Percentiles rank a stretch among this genome's conserved stretches.
Evolutionary conservation across 2,888 invertebrate genomes (phyloP).

Genomic region (Rhamnusium bicolor): DNA sequence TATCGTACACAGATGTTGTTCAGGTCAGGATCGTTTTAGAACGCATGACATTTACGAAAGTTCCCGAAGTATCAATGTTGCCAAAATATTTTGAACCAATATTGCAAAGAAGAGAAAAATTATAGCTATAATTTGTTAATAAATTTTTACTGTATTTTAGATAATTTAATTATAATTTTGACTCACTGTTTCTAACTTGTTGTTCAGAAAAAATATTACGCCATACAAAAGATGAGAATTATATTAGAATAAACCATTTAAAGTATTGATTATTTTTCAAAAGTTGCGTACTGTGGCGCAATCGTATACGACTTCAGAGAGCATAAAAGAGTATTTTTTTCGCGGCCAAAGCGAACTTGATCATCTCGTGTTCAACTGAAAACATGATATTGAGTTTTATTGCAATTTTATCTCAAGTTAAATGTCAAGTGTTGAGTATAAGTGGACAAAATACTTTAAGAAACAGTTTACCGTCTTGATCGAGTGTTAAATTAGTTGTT

Average conservation of each 20-base stretch:
- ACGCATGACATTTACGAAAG: too few species aligned
- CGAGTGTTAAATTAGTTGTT: constrained; percentile 76
- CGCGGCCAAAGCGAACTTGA: constrained; percentile 56
- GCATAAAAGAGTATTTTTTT: constrained; percentile 27
- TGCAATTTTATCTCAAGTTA: constrained; percentile 80
- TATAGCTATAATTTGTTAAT: not conserved
- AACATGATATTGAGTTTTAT: constrained; percentile 86
- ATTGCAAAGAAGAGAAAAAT: not conserved
- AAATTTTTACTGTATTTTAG: not conserved
- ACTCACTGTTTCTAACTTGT: not conserved
- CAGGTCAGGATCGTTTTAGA: too few species aligned
- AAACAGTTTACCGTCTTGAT: constrained; percentile 88
- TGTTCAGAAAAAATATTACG: not conserved
- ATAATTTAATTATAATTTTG: not conserved
- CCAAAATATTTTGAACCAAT: too few species aligned
- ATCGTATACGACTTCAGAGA: constrained; percentile 18
- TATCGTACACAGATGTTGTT: too few species aligned
- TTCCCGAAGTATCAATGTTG: too few species aligned
- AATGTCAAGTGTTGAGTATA: constrained; percentile 81
- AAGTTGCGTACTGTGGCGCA: constrained; percentile 35
- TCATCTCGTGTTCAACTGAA: constrained; percentile 65
- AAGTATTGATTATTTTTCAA: constrained; percentile 28
- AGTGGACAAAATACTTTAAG: constrained; percentile 81
- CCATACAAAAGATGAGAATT: not conserved
- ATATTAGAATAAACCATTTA: not conserved